Base-by-base conservation (phyloP, 2,113 vertebrate species). In the Petrocephalus microphthalmus region DNA sequence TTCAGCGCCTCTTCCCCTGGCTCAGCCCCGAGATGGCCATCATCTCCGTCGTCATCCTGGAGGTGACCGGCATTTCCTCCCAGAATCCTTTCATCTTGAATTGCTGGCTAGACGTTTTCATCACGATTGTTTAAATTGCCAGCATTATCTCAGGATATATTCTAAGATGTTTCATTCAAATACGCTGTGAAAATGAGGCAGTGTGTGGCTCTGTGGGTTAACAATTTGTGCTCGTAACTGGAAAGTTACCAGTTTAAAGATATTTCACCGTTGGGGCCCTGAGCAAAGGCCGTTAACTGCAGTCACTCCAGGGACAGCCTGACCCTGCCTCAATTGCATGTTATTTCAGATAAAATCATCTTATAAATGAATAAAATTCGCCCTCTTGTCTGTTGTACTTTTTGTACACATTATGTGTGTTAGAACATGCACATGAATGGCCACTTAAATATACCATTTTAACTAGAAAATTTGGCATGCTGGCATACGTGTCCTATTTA, bases 11-110 rank as follows among this genome's bases (percentile, higher is more conserved):
- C 74, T 98, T 98, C 91, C 98, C 98, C 0, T 98, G 97, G 97
- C 97, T 99, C 90, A 98, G 98, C 89, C 97, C 98, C 0, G 97
- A 99, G 92, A 98, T 96, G 10, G 97, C 97, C 94, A 98, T 99
- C 89, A 96, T 99, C 92, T 98, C 97, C 0, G 97, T 99, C 88
- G 98, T 99, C 92, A 97, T 99, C 92, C 95, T 99, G 7, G 98
- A 99, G 98, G 98, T 99, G 94, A 74, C n/a, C 3, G 2, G 33
- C 17, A 52, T 52, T 33, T 29, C 10, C 5, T 6, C 15, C 13
- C 60, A 87, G 37, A 60, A 33, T 45, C 19, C 45, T 7, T 49
- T 22, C 33, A 7, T 56, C 29, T 25, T 20, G 19, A 6, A 82
- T 37, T 42, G 51, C 15, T 82, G n/a, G n/a, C 84, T 17, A 42